These are phyloP conservation scores for Fissipunctia ypsillon DNA, from an alignment of 2,888 invertebrate genomes.

Conservation along the genomic window DNA sequence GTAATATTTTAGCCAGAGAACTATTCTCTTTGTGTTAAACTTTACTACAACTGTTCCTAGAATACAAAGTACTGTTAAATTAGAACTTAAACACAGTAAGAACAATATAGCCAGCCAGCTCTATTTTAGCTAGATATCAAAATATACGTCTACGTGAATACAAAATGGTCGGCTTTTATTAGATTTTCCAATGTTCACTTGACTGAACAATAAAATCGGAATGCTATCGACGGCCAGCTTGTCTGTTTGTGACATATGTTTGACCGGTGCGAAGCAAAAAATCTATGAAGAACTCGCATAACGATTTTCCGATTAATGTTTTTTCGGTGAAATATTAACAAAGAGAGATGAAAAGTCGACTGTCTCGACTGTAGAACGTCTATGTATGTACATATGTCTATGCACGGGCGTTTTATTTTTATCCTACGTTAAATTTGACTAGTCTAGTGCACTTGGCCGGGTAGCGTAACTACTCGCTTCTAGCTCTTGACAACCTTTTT, in stretches of 20 bases:
- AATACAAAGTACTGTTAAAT: conserved; percentile 42
- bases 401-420: conserved; percentile 8
- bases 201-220: conserved; percentile 56
- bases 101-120: not conserved
- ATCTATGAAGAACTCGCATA: conserved; percentile 26
- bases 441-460: conserved; percentile 15
- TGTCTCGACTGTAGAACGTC: not conserved
- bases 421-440: conserved; percentile 20
- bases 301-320: conserved; percentile 20
- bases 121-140: conserved; percentile 13
- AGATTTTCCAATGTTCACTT: conserved; percentile 57
- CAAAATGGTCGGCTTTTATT: conserved; percentile 53
- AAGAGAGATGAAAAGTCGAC: not conserved
- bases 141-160: conserved; percentile 20
- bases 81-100: conserved; percentile 18
- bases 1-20: conserved; percentile 27
- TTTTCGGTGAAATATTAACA: conserved; percentile 18
- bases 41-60: conserved; percentile 26
- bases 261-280: conserved; percentile 44
- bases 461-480: conserved; percentile 28
- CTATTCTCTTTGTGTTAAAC: conserved; percentile 39
- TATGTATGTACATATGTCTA: not conserved
- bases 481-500: conserved; percentile 67
- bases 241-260: conserved; percentile 60
- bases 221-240: conserved; percentile 41